These are phyloP conservation scores for Brachionus sp. DNA, from an alignment of 1,140 invertebrate species.

Conservation along the genomic window DNA sequence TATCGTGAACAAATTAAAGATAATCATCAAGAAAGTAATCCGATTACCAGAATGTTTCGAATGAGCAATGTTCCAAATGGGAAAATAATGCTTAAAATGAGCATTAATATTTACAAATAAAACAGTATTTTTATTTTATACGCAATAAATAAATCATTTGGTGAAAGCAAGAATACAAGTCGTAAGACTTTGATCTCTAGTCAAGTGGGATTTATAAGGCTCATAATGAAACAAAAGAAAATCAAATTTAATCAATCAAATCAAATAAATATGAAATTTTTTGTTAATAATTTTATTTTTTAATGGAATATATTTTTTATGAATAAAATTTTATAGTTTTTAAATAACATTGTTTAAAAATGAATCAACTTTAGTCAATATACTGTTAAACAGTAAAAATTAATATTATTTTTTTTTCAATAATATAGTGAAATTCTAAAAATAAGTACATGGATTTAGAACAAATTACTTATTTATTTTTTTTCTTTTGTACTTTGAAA, in stretches of 20 bases:
- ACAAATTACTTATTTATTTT: no score
- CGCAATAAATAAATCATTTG: neutral
- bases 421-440: no score
- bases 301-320: neutral
- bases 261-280: neutral
- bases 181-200: neutral
- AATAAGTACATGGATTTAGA: no score
- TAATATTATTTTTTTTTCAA: no score
- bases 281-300: neutral
- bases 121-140: slow-evolving; percentile 11
- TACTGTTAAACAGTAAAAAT: no score
- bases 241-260: neutral
- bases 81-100: slow-evolving; percentile 43
- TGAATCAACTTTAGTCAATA: no score
- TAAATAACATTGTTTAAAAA: neutral
- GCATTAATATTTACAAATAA: slow-evolving; percentile 29
- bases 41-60: slow-evolving; percentile 33
- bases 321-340: neutral
- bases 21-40: neutral
- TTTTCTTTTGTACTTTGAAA: no score
- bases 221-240: neutral
- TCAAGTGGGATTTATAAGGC: neutral
- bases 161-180: neutral
- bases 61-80: slow-evolving; percentile 40
- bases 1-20: slow-evolving; percentile 44